A percentile compares a stretch with the other conserved stretches of the same genome.
Evolutionary conservation across 2,797 vertebrate species (phyloP).

Genomic region (Rhinogobio ventralis): DNA sequence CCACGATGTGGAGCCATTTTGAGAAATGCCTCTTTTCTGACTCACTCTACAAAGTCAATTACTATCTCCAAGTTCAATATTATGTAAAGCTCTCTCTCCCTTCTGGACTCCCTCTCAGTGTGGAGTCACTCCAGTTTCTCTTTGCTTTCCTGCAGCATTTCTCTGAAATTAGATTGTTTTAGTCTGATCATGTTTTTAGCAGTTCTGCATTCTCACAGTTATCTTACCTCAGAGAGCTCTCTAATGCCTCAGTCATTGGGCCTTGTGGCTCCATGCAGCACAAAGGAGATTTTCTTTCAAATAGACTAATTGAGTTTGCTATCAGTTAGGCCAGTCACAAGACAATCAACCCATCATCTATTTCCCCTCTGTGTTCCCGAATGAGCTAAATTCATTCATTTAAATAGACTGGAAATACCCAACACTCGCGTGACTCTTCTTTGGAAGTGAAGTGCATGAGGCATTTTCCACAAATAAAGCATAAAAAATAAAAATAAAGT

Average conservation of each 20-base stretch:
- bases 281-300: slow-evolving; percentile 50
- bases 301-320: slow-evolving; percentile 47
- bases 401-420: slow-evolving; percentile 6
- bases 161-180: neutral
- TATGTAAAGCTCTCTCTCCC: slow-evolving; percentile 32
- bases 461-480: neutral
- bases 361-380: slow-evolving; percentile 19
- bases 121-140: slow-evolving; percentile 35
- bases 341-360: slow-evolving; percentile 45
- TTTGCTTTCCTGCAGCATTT: slow-evolving; percentile 12
- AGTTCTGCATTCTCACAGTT: neutral
- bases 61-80: slow-evolving; percentile 56
- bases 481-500: neutral
- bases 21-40: slow-evolving; percentile 65
- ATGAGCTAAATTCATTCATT: slow-evolving; percentile 22
- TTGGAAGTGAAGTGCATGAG: neutral
- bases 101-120: slow-evolving; percentile 16
- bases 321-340: slow-evolving; percentile 52
- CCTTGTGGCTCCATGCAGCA: slow-evolving; percentile 16
- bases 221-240: slow-evolving; percentile 5
- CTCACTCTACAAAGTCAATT: slow-evolving; percentile 59
- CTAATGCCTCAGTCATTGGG: slow-evolving; percentile 6
- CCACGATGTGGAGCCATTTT: slow-evolving; percentile 41
- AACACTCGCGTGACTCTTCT: neutral
- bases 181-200: slow-evolving; percentile 6